Base-by-base conservation (phyloP, 2,888 invertebrate genomes). In the Sminthurinus aureus region DNA sequence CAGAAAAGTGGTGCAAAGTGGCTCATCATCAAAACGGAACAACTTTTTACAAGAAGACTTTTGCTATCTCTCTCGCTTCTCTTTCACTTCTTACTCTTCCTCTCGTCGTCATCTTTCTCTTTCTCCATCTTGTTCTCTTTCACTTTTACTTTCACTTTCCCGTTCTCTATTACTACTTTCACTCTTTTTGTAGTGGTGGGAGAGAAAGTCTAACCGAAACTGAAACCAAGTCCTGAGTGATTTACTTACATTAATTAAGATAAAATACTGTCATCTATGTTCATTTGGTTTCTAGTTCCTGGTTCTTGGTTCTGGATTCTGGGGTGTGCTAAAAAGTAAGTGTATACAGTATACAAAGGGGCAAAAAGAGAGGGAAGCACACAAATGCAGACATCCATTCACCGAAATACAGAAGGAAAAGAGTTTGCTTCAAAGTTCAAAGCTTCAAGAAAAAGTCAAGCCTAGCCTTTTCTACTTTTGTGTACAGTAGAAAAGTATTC, bases 211-310 rank as follows among this genome's bases (percentile, higher is more conserved):
- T 38, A 38, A 38, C 38, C 38, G 38, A 38, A 13, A 58, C n/a
- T 22, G 22, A 22, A 69, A 69, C 67, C 67, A 20, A 69, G n/a
- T 11, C 22, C n/a, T 69, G 22, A 58, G 58, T 58, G 20, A 69
- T 69, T 69, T 69, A 69, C 22, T 69, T 69, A 69, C 67, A 69
- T 69, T 69, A 58, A 58, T 58, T 58, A 58, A 58, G 58, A 58
- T 58, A 58, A 58, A 58, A 58, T 58, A 58, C 58, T 58, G 58
- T 58, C 58, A 58, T 58, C 58, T 58, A 18, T 58, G 58, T 58
- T 38, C 38, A 38, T 6, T 38, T 38, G 38, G 38, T 38, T 38
- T 6, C 38, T 38, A 38, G 38, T 38, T 38, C 38, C 38, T 38
- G 38, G 38, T 38, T 38, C 38, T 38, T 38, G 38, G 6, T 38